phyloP scores from a whole-genome alignment of 2,113 vertebrate species.

The Falco punctatus region DNA sequence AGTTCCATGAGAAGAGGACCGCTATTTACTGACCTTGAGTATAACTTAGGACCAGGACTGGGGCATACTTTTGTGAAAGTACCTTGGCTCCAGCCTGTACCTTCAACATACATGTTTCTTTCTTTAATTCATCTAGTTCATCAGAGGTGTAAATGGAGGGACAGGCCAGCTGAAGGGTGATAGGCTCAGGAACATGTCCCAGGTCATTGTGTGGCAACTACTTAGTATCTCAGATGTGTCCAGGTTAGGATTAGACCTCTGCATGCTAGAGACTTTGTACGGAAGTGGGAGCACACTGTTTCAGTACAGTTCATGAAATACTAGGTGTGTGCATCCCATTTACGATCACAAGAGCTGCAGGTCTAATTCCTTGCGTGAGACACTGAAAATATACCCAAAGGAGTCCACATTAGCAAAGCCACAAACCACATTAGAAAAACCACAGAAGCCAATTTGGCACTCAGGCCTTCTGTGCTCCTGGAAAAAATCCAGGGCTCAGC shows the following conservation, averaged over 20 bases:
- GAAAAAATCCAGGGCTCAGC: conserved; percentile 1
- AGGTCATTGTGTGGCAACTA: neutral
- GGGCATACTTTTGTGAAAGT: neutral
- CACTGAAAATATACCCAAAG: conserved; percentile 36
- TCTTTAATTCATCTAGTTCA: neutral
- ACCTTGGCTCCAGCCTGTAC: neutral
- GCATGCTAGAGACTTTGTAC: neutral
- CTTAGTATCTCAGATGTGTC: neutral
- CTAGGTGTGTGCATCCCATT: neutral
- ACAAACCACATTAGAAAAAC: conserved; percentile 63
- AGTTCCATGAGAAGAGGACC: neutral
- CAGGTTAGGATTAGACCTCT: neutral
- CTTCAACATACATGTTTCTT: neutral
- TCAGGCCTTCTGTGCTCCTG: conserved; percentile 50
- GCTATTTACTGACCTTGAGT: neutral
- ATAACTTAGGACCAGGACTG: neutral
- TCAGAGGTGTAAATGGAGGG: neutral
- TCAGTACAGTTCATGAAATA: neutral
- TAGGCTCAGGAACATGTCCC: neutral
- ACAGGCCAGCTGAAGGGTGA: neutral
- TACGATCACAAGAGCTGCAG: neutral
- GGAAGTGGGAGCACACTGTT: neutral
- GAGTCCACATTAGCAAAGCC: conserved; percentile 59
- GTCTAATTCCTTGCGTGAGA: conserved; percentile 22
- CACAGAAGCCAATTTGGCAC: conserved; percentile 59